Percentiles rank a stretch among this genome's conserved stretches.
Conservation (phyloP, 2,797 vertebrate species). For the Sebastes miniatus region DNA sequence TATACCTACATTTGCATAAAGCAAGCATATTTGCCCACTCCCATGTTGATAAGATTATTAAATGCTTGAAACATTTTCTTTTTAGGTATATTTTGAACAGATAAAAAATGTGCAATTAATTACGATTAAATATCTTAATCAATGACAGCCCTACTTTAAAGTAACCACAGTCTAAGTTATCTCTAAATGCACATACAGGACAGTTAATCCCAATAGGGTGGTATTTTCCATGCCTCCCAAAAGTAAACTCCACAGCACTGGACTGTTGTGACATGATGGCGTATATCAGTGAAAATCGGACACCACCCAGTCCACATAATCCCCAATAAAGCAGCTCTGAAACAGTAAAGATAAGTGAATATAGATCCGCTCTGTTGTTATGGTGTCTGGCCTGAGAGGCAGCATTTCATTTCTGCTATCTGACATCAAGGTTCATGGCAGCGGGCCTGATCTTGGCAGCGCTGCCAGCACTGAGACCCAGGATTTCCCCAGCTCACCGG, state of each 20-base stretch:
- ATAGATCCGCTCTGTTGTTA: conserved; percentile 37
- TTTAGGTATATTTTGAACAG: too few relatives aligned
- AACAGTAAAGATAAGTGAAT: conserved; percentile 40
- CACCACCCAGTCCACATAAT: background rate
- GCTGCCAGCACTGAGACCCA: conserved; percentile 58
- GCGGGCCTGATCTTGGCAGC: conserved; percentile 59
- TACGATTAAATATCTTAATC: too few relatives aligned
- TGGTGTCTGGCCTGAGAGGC: conserved; percentile 38
- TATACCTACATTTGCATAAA: too few relatives aligned
- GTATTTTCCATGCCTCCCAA: background rate
- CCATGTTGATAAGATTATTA: too few relatives aligned
- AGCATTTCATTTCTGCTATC: conserved; percentile 58
- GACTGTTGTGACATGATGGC: background rate
- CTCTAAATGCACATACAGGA: background rate
- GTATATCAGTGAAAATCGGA: conserved; percentile 3
- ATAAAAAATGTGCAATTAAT: too few relatives aligned
- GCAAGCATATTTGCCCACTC: too few relatives aligned
- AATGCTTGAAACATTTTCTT: too few relatives aligned
- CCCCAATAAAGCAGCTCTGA: conserved; percentile 14
- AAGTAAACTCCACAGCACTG: background rate
- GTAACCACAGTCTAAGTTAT: background rate
- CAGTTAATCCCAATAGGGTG: background rate
- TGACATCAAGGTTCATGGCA: conserved; percentile 72
- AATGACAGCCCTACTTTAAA: too few relatives aligned
- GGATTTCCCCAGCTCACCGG: conserved; percentile 72